These are phyloP conservation scores for Enhydra lutris DNA, from an alignment of 2,113 vertebrate species.

Conservation along the genomic window DNA sequence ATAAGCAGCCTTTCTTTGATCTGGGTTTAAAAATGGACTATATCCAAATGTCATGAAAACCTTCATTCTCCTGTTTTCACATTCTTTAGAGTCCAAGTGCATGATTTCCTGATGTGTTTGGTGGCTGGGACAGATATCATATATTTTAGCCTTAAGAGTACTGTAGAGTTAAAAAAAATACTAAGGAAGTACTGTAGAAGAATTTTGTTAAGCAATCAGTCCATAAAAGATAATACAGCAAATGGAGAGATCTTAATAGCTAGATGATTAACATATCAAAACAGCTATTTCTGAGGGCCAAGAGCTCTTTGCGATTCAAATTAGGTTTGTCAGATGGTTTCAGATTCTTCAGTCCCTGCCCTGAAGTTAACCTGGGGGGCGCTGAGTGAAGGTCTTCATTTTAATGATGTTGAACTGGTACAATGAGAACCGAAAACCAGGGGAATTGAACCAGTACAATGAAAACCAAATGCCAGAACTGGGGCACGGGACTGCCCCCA, in stretches of 20 bases:
- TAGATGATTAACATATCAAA: conserved; percentile 75
- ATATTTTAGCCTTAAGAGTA: neutral
- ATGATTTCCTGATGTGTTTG: neutral
- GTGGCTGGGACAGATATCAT: neutral
- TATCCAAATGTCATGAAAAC: neutral
- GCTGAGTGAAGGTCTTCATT: conserved; percentile 31
- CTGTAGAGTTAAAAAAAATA: neutral
- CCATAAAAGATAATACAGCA: neutral
- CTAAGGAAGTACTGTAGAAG: neutral
- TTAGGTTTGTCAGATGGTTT: conserved; percentile 68
- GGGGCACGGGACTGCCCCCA: neutral
- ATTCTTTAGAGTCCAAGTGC: neutral
- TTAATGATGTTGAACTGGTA: conserved; percentile 59
- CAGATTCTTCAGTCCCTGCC: neutral
- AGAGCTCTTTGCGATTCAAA: conserved; percentile 70
- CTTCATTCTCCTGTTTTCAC: conserved; percentile 1
- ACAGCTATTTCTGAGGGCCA: conserved; percentile 55
- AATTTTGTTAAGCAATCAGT: neutral
- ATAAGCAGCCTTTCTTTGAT: conserved; percentile 9
- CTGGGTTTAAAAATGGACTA: neutral
- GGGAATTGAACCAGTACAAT: neutral
- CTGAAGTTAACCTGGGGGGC: conserved; percentile 57
- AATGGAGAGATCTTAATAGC: conserved; percentile 41
- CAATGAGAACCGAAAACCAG: neutral
- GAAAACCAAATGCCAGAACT: neutral